phyloP scores from a whole-genome alignment of 2,113 vertebrate genomes.

The Pedionomus torquatus region DNA sequence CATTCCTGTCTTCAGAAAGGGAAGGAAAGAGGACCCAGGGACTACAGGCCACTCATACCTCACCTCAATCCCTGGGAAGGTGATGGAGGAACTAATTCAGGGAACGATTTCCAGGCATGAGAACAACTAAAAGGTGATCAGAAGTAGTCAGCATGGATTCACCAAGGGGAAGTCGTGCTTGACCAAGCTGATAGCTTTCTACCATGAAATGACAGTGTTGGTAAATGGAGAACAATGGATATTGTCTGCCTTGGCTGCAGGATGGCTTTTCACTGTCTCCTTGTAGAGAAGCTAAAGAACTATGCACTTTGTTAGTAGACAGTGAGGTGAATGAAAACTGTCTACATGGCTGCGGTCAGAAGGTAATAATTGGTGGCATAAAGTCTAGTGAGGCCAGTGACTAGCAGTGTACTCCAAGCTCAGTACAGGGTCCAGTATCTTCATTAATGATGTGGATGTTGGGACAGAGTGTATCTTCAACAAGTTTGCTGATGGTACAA shows the following conservation, averaged over 20 bases:
- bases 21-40: not conserved
- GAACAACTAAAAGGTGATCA: not conserved
- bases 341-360: not conserved
- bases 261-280: not conserved
- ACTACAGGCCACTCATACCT: not conserved
- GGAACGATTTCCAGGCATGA: not conserved
- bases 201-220: not conserved
- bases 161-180: not conserved
- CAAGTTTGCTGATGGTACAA: not conserved
- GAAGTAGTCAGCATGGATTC: not conserved
- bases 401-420: rapidly evolving
- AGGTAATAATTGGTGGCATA: not conserved
- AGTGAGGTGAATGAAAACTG: not conserved
- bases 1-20: not conserved
- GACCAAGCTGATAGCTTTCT: not conserved
- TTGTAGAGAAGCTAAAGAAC: not conserved
- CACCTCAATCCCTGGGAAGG: rapidly evolving
- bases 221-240: not conserved
- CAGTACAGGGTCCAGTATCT: not conserved
- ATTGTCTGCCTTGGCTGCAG: not conserved
- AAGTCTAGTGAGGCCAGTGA: not conserved
- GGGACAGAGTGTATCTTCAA: not conserved
- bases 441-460: not conserved
- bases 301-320: not conserved
- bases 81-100: not conserved